phyloP scores from a whole-genome alignment of 92 coral and sea anemone species.

The Palythoa grandis region DNA sequence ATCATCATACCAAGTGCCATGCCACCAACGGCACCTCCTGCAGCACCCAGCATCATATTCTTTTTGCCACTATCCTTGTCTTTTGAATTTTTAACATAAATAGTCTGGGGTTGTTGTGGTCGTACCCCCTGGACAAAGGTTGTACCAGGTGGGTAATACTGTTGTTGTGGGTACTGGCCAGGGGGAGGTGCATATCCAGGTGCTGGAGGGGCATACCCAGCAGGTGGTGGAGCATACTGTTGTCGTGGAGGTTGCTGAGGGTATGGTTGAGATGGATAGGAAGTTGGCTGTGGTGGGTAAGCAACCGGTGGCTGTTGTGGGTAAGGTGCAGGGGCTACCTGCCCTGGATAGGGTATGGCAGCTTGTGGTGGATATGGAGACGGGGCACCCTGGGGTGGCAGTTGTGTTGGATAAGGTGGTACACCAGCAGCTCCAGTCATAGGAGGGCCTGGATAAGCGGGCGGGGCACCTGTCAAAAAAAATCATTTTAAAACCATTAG shows the following conservation, averaged over 20 bases:
- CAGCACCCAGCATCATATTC: conserved; percentile 89
- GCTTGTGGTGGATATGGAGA: conserved; percentile 62
- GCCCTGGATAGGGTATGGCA: conserved; percentile 65
- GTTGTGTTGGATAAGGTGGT: background rate
- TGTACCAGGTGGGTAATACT: conserved; percentile 65
- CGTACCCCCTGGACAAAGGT: conserved; percentile 68
- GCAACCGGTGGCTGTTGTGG: conserved; percentile 61
- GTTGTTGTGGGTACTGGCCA: conserved; percentile 77
- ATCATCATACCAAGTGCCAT: conserved; percentile 95
- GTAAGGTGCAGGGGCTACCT: conserved; percentile 49
- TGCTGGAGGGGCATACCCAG: conserved; percentile 42
- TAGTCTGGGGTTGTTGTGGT: conserved; percentile 89
- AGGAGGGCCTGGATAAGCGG: conserved; percentile 14
- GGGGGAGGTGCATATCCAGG: conserved; percentile 72
- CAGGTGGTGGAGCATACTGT: conserved; percentile 28
- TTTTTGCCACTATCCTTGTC: conserved; percentile 50
- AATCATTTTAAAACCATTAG: no score
- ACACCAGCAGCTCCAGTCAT: background rate
- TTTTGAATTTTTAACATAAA: conserved; percentile 70
- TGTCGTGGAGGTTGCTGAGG: conserved; percentile 63
- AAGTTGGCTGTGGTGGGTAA: conserved; percentile 56
- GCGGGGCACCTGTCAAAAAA: conserved; percentile 31
- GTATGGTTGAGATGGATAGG: conserved; percentile 65
- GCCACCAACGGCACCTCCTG: conserved; percentile 97
- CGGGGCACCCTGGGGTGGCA: conserved; percentile 47